Evolutionary conservation across 2,888 invertebrate genomes (phyloP), one percentile per base, ranked within the genome.

Genomic region (Amaurobius ferox): DNA sequence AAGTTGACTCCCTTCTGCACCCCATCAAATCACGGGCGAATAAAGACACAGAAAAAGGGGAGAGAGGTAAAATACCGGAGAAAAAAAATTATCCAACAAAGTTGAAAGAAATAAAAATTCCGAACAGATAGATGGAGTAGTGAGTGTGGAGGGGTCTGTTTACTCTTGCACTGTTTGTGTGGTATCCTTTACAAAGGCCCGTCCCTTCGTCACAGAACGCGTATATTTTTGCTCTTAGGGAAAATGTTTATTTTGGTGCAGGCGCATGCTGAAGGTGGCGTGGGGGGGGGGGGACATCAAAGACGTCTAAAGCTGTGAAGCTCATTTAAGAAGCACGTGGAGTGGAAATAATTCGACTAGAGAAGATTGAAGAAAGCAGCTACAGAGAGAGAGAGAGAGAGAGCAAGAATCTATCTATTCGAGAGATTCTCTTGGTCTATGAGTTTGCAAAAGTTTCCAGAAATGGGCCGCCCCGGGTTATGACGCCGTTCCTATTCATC

Each of bases 291-390:
- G 55, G 40, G 62, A 77, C 72, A 19, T 77, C 67, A 77, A 85
- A 85, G 71, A 28, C 32, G 67, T 62, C 28, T 40, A 30, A 55
- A 77, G 48, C 44, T 77, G 64, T 85, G 83, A 85, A 77, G 66
- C 72, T 85, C 83, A 85, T 85, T 85, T 78, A 72, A 77, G 72
- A 66, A 77, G 61, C 66, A 77, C 28, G 71, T 67, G 83, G 61
- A 66, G 77, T 55, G 64, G 72, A 77, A 85, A 64, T 67, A 55
- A 85, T 85, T 85, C 72, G 48, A 30, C 66, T 66, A 61, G 55
- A 62, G 39, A 32, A 23, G 32, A n/a, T 26, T 30, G 26, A 13
- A 23, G 39, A 68, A 26, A 39, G 68, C 16, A 23, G 64, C 16
- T n/a, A 35, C 6, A 35, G 35, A 35, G 35, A 35, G 35, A 35